Percentiles rank a stretch among this genome's conserved stretches.
Evolutionary conservation across 2,113 vertebrate genomes (phyloP).

Genomic region (Pseudopipra pipra): DNA sequence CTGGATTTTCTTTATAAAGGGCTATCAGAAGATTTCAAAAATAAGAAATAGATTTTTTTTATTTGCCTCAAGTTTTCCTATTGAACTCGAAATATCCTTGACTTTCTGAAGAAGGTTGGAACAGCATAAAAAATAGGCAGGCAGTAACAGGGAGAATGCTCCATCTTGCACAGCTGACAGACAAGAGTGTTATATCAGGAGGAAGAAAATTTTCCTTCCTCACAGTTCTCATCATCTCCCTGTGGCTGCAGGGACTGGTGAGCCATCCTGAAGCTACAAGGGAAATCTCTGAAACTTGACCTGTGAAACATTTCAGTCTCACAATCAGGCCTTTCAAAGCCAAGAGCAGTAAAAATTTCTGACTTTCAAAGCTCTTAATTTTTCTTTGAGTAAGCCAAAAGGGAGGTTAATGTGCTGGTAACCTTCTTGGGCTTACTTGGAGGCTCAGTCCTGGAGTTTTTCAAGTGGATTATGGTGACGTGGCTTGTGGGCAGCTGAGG

Average conservation of each 20-base stretch:
- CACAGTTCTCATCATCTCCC: not conserved
- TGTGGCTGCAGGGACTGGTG: fast-evolving
- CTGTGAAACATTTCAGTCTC: not conserved
- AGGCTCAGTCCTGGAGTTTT: not conserved
- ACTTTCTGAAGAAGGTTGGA: not conserved
- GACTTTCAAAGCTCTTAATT: not conserved
- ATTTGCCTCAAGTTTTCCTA: not conserved
- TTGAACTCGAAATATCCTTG: not conserved
- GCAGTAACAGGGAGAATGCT: not conserved
- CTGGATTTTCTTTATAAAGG: not conserved
- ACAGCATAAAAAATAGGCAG: not conserved
- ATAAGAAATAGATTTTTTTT: not conserved
- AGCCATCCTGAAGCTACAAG: not conserved
- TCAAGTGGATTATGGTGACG: not conserved
- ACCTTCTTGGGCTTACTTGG: not conserved
- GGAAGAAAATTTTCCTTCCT: not conserved
- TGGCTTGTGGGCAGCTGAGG: conserved; percentile 9
- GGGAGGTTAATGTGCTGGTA: not conserved
- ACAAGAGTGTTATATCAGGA: not conserved
- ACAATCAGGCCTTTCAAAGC: not conserved
- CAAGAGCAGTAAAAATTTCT: not conserved
- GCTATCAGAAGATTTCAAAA: not conserved
- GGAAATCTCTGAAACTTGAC: not conserved
- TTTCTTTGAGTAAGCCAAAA: not conserved
- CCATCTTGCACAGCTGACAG: not conserved